Percentiles rank a stretch among this genome's conserved stretches.
These are phyloP conservation scores for Mantis religiosa DNA, from an alignment of 2,888 invertebrate genomes.

Conservation along the genomic window DNA sequence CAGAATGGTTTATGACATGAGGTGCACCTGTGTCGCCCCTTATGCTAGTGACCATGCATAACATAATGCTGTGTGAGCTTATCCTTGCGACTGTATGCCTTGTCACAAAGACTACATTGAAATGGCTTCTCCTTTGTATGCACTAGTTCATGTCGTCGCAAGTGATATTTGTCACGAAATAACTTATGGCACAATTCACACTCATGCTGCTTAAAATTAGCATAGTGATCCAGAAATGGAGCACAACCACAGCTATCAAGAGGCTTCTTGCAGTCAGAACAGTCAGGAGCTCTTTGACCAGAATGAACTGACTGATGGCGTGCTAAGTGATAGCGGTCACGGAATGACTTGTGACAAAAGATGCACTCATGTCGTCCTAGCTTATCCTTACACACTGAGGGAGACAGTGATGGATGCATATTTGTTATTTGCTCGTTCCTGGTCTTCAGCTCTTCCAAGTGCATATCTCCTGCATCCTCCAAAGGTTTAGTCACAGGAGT, in stretches of 20 bases:
- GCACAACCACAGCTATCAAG: not conserved
- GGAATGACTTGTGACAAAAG: not conserved
- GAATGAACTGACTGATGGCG: slow-evolving; percentile 3
- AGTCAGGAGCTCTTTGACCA: not conserved
- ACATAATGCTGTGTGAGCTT: not conserved
- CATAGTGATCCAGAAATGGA: not conserved
- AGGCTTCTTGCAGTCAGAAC: not conserved
- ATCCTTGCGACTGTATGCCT: slow-evolving; percentile 13
- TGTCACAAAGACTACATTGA: slow-evolving; percentile 15
- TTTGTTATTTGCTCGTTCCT: not conserved
- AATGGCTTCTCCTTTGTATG: slow-evolving; percentile 19
- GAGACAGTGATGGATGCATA: not conserved
- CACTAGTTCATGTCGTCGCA: slow-evolving; percentile 14
- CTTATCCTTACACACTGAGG: not conserved
- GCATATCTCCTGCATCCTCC: not conserved
- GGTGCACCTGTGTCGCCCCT: too few relatives aligned
- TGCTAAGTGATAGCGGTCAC: not conserved
- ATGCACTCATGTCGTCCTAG: not conserved
- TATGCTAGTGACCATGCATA: not conserved
- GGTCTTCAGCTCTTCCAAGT: not conserved
- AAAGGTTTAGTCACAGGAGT: not conserved
- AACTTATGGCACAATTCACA: slow-evolving; percentile 39
- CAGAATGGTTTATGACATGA: too few relatives aligned
- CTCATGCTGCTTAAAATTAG: slow-evolving; percentile 2
- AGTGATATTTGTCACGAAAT: slow-evolving; percentile 35